These are phyloP conservation scores for Archocentrus centrarchus DNA, from an alignment of 2,113 vertebrate genomes.

Conservation along the genomic window DNA sequence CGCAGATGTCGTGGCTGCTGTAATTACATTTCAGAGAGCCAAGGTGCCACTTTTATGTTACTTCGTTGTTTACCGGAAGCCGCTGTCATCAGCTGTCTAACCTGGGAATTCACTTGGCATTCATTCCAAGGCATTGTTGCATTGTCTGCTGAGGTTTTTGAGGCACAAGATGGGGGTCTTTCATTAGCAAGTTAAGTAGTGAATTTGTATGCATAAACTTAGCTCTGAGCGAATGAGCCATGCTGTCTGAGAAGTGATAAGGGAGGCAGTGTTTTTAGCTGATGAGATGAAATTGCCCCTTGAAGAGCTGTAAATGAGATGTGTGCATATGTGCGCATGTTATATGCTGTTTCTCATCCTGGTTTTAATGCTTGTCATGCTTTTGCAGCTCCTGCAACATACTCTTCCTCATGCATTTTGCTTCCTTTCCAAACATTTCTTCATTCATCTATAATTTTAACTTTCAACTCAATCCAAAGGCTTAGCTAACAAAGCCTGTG, in stretches of 20 bases:
- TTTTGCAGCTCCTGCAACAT: neutral
- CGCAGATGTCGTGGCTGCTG: constrained; percentile 17
- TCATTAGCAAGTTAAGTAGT: constrained; percentile 64
- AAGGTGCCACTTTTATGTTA: constrained; percentile 32
- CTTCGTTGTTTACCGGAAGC: constrained; percentile 16
- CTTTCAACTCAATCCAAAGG: neutral
- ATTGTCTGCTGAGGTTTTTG: constrained; percentile 37
- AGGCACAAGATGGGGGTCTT: constrained; percentile 20
- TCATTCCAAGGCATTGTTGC: constrained; percentile 15
- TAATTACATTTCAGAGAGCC: constrained; percentile 46
- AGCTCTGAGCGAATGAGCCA: constrained; percentile 32
- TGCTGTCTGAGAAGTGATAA: constrained; percentile 44
- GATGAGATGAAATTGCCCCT: constrained; percentile 51
- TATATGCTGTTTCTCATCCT: neutral
- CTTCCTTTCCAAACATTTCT: neutral
- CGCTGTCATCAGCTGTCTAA: neutral
- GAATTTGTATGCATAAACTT: constrained; percentile 59
- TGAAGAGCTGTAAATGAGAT: constrained; percentile 25
- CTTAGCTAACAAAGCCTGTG: neutral
- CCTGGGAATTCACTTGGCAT: constrained; percentile 16
- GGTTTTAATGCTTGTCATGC: neutral
- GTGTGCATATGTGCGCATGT: neutral
- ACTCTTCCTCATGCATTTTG: neutral
- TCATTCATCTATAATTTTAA: constrained; percentile 9
- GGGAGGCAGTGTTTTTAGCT: constrained; percentile 50